Conservation (phyloP, 2,797 vertebrate genomes). For the Dryobates pubescens region DNA sequence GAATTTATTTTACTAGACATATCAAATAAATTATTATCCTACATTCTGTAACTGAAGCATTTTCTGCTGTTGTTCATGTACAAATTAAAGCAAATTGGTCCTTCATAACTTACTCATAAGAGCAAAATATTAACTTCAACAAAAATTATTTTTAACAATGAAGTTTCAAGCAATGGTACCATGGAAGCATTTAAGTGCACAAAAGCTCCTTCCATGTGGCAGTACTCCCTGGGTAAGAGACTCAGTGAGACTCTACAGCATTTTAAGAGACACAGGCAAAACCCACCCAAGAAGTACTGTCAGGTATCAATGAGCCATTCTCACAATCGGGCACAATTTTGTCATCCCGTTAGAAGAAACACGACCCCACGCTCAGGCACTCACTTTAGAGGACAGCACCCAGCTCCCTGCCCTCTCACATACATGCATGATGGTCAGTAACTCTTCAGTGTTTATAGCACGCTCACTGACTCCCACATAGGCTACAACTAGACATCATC, state of each 20-base stretch:
- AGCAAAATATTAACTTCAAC: not conserved
- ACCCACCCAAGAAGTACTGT: not conserved
- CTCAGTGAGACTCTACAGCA: not conserved
- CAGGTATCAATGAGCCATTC: conserved; percentile 22
- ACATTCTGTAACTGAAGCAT: not conserved
- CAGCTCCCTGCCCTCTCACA: not conserved
- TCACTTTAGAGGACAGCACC: not conserved
- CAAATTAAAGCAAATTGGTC: not conserved
- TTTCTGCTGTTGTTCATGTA: not conserved
- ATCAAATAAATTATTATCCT: not conserved
- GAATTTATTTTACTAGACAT: not conserved
- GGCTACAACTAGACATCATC: not conserved
- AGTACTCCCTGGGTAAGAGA: not conserved
- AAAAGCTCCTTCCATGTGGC: not conserved
- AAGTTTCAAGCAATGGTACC: not conserved
- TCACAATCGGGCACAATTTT: not conserved
- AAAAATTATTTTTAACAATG: not conserved
- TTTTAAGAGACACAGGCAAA: conserved; percentile 16
- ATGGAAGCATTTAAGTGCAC: not conserved
- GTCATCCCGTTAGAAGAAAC: not conserved
- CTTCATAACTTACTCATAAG: not conserved
- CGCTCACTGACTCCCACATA: not conserved
- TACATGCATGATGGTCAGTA: not conserved
- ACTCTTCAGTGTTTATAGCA: not conserved
- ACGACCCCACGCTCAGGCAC: accelerated